These are phyloP conservation scores for Sturnus vulgaris DNA, from an alignment of 2,113 vertebrate species.

Conservation along the genomic window DNA sequence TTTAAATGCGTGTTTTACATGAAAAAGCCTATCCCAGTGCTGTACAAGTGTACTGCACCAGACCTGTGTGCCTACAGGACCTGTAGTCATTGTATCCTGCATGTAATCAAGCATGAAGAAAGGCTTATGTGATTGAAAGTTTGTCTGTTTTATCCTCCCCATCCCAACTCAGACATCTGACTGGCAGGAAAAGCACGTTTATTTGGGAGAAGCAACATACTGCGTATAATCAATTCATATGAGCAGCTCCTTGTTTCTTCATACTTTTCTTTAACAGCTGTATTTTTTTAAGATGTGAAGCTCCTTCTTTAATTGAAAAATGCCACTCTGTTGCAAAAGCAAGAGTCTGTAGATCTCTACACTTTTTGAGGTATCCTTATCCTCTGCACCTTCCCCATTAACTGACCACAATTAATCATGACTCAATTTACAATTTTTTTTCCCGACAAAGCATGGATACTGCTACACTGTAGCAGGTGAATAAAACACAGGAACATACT, in stretches of 20 bases:
- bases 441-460: too few relatives aligned
- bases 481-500: background rate
- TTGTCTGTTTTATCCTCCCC: background rate
- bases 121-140: background rate
- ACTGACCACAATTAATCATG: background rate
- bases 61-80: fast-evolving
- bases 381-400: background rate
- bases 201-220: background rate
- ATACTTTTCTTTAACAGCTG: background rate
- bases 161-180: background rate
- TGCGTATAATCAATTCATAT: background rate
- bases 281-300: background rate
- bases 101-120: background rate
- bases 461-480: background rate
- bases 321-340: background rate
- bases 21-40: background rate
- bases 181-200: background rate
- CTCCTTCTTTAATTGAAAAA: background rate
- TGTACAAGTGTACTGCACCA: background rate
- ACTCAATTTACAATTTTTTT: background rate
- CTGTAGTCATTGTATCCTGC: background rate
- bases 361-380: background rate
- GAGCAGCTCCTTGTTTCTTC: background rate
- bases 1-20: background rate
- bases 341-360: background rate